Evolutionary conservation across 2,888 invertebrate species (phyloP), one percentile per base, ranked within the genome.

Genomic region (Phaedon cochleariae): DNA sequence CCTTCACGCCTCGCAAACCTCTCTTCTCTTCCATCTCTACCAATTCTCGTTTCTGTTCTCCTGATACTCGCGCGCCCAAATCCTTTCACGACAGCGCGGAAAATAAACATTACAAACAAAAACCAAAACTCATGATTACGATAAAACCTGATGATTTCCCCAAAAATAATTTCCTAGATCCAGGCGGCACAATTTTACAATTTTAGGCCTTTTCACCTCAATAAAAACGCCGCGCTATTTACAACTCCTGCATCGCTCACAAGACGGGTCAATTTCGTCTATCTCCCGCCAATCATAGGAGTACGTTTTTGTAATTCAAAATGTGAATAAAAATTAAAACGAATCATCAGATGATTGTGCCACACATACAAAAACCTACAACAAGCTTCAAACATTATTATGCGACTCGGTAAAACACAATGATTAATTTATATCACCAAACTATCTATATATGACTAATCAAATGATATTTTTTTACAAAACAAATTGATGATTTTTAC

Each of bases 11-110:
- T 49, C 49, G 45, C 7, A 15, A 15, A 58, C 46, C 48, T 20
- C 46, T 21, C n/a, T n/a, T n/a, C n/a, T n/a, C n/a, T n/a, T n/a
- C n/a, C n/a, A n/a, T n/a, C n/a, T n/a, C 17, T 53, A 76, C 76
- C 76, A 70, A 74, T 72, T 62, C 15, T 29, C 46, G 17, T 59
- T 77, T 74, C 79, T 83, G 79, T 66, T 72, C 79, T 77, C 84
- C 84, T 82, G 80, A 80, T 82, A 79, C 78, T 75, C 81, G 81
- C 79, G 82, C 85, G 85, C 84, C 62, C 53, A 74, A 67, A 69
- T 66, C 67, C 73, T 60, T 70, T 70, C 73, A 75, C 59, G 9
- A 66, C 57, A 53, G 51, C 49, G 15, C n/a, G 59, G 41, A 62
- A 61, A 65, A 64, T 52, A 54, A 53, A 53, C 22, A 46, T 48